Conservation (phyloP, 2,888 invertebrate species). For the Chrysotoxum bicinctum region DNA sequence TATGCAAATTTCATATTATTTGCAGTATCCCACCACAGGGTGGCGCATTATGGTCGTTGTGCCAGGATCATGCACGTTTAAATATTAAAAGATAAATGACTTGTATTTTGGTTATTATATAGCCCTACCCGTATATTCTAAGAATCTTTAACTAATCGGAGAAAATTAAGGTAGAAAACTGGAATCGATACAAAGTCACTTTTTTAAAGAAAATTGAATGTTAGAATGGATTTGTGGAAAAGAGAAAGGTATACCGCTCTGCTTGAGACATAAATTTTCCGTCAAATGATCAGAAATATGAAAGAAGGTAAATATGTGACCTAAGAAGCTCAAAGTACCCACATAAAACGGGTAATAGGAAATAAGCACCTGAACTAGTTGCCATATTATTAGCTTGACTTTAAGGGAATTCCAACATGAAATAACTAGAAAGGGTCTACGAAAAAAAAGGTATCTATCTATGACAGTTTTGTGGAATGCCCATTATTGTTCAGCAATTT, state of each 20-base stretch:
- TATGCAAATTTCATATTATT: conserved; percentile 23
- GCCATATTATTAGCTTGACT: neutral
- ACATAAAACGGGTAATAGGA: neutral
- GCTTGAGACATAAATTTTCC: neutral
- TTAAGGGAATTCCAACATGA: neutral
- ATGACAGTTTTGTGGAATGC: neutral
- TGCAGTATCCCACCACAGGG: conserved; percentile 2
- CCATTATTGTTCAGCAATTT: conserved; percentile 22
- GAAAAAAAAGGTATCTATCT: neutral
- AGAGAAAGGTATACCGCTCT: neutral
- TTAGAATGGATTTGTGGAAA: neutral
- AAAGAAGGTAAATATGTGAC: too few relatives aligned
- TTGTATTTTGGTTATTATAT: neutral
- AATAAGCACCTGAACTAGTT: neutral
- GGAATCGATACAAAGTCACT: neutral
- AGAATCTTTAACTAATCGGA: neutral
- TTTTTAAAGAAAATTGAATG: neutral
- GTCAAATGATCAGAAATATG: neutral
- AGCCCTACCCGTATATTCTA: neutral
- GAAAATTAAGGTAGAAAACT: neutral
- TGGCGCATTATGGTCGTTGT: neutral
- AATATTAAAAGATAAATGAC: neutral
- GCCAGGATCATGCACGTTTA: neutral
- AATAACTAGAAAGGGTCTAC: neutral
- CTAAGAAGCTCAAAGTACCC: too few relatives aligned